A percentile compares a stretch with the other conserved stretches of the same genome.
phyloP scores from a whole-genome alignment of 2,113 vertebrate genomes.

The Eclectus roratus region DNA sequence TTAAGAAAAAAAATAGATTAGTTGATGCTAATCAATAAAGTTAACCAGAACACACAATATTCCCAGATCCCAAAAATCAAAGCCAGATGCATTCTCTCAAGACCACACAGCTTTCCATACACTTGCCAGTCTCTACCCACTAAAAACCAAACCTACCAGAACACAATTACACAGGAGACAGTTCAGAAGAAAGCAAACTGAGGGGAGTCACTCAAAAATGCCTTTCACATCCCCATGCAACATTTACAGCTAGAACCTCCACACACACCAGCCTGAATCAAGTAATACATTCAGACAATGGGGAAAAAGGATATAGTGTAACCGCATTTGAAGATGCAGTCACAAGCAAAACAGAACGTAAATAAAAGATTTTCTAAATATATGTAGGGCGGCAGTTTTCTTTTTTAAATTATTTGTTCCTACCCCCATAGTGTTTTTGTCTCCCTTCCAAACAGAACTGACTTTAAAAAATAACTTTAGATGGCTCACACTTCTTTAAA shows the following conservation, averaged over 20 bases:
- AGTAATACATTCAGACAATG: background rate
- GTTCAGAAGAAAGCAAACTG: background rate
- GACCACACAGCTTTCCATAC: background rate
- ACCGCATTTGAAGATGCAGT: background rate
- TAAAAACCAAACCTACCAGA: background rate
- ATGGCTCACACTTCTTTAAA: background rate
- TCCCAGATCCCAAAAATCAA: background rate
- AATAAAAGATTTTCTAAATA: background rate
- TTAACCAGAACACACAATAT: background rate
- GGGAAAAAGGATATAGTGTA: background rate
- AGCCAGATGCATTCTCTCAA: background rate
- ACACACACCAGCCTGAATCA: background rate
- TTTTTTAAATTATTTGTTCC: background rate
- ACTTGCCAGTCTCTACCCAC: background rate
- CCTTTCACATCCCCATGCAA: background rate
- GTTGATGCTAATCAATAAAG: background rate
- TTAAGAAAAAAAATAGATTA: background rate
- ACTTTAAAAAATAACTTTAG: background rate
- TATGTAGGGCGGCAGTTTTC: background rate
- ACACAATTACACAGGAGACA: background rate
- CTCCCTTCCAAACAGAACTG: background rate
- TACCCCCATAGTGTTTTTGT: background rate
- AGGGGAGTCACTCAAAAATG: background rate
- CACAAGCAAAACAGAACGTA: background rate
- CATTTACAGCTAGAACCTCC: background rate